Base-by-base conservation (phyloP, 2,113 vertebrate species). In the Eulemur macaco region DNA sequence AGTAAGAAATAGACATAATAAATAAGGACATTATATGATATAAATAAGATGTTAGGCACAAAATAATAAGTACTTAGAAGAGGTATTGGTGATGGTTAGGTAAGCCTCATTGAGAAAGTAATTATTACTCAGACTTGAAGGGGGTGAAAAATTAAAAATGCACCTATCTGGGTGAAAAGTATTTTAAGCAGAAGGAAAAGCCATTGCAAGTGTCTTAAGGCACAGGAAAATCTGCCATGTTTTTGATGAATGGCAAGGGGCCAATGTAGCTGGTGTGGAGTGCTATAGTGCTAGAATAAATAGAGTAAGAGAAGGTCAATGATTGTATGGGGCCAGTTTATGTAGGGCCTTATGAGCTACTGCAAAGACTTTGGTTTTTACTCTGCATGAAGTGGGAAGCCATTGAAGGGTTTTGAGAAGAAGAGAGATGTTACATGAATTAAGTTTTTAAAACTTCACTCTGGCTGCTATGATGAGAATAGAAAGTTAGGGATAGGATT, bases 11-110 rank as follows among this genome's bases (percentile, higher is more conserved):
- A 90, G 68, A 68, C 50, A 71, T 86, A 82, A 71, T 47, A 82
- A 71, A 21, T 71, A 68, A 82, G 17, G 50, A 68, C 3, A 52
- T 69, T 84, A 20, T 11, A n/a, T 54, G 18, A 47, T 47, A 69
- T 64, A 90, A 71, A 66, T 83, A 71, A 71, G 47, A 52, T 17
- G 4, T 6, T 77, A 83, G 81, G 6, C 93, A 54, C 42, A 95
- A 95, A 96, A 74, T 95, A 66, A 80, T 92, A 27, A 86, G 4
- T 73, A 68, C 31, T 63, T 93, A 78, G 23, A 78, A 25, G 37
- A 8, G 45, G 29, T 50, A 5, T 58, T 50, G n/a, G 1, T 93
- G 17, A 45, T 54, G 17, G 4, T 86, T 29, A n/a, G 31, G 45
- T 84, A 94, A 84, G 17, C 13, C 6, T 86, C 8, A 31, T 17